Base-by-base conservation (phyloP, 2,113 vertebrate genomes). In the Pavo muticus region DNA sequence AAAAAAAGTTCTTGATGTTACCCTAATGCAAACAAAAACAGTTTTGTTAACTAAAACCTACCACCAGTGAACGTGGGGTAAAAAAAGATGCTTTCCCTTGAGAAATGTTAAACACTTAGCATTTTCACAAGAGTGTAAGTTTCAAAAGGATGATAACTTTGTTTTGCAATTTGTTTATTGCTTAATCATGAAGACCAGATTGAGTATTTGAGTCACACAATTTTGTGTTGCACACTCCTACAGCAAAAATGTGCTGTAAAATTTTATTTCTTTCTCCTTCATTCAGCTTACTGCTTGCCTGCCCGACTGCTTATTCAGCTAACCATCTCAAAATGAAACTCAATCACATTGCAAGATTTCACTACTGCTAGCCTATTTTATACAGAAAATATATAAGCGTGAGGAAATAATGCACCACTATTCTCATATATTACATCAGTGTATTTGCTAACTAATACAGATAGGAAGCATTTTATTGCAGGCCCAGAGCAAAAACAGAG, bases 401-500 rank as follows among this genome's bases (percentile, higher is more conserved):
- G 79, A 90, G 91, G 71, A 95, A 97, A 95, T 77, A 91, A 72
- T 70, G 76, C 57, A 44, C 39, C 37, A 4, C 61, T 65, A 9
- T 84, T 68, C 84, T 88, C 88, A 86, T 87, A 65, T 37, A 84
- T 88, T 91, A 91, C 57, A 12, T 60, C 0, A 4, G 21, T 61
- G 90, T 83, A 87, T 84, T 81, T 71, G 40, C 93, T 94, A 95
- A 95, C 90, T 95, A 96, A 95, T 75, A 95, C 39, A 92, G 90
- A 96, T 94, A 96, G 91, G 86, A 90, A 95, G 56, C 82, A 75
- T 94, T 97, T 96, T 90, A 83, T 94, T 92, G 79, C 86, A 92
- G 82, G 87, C 94, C 96, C 87, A 79, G 86, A 80, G 93, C 93
- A 87, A 94, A 96, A 96, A 94, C 95, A 96, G 95, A 96, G 90